phyloP scores from a whole-genome alignment of 2,797 vertebrate genomes.

The Macrochelys suwanniensis region DNA sequence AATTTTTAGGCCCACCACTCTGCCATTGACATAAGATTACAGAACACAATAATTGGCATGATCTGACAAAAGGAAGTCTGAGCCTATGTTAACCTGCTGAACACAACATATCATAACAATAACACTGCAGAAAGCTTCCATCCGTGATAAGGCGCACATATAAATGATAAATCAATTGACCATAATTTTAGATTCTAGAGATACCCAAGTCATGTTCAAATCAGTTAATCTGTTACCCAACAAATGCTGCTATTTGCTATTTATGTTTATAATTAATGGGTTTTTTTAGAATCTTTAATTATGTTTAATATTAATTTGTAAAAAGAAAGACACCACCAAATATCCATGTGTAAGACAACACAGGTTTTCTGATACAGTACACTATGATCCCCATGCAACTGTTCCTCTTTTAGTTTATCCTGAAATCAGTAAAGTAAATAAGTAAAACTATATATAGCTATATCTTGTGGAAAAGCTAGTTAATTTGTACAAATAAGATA shows the following conservation, averaged over 20 bases:
- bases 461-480: background rate
- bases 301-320: background rate
- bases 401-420: background rate
- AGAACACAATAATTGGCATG: background rate
- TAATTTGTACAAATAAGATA: background rate
- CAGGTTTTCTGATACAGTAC: background rate
- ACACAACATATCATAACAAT: background rate
- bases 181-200: background rate
- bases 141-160: background rate
- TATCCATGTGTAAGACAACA: background rate
- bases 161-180: background rate
- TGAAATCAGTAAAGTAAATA: constrained; percentile 6
- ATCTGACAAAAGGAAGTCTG: background rate
- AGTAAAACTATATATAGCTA: background rate
- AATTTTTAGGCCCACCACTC: background rate
- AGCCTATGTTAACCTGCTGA: background rate
- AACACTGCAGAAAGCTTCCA: background rate
- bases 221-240: background rate
- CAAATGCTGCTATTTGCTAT: background rate
- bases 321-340: background rate
- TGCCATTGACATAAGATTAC: background rate
- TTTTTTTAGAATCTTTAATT: background rate
- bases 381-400: background rate
- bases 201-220: background rate
- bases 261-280: background rate